Evolutionary conservation across 2,113 vertebrate genomes (phyloP).

Genomic region (Tetraodon nigroviridis): DNA sequence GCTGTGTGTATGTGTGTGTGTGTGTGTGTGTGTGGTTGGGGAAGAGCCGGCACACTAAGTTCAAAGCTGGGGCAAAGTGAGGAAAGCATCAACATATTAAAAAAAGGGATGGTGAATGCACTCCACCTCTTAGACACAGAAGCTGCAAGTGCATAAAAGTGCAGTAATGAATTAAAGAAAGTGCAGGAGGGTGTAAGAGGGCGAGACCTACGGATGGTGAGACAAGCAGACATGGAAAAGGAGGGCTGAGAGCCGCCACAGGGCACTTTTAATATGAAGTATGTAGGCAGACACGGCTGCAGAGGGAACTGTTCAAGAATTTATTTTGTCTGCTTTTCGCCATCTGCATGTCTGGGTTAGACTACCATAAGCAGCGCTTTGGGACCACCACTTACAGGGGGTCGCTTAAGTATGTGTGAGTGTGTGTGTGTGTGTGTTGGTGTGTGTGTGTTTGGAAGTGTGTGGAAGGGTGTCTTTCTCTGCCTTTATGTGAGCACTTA

Average conservation of each 20-base stretch:
- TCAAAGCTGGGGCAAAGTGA: slow-evolving; percentile 43
- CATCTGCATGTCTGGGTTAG: slow-evolving; percentile 68
- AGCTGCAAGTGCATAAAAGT: slow-evolving; percentile 23
- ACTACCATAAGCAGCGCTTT: slow-evolving; percentile 55
- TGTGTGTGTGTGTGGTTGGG: slow-evolving; percentile 5
- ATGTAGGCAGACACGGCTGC: slow-evolving; percentile 60
- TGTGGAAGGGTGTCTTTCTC: slow-evolving; percentile 12
- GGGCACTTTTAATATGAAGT: slow-evolving; percentile 62
- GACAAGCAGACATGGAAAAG: slow-evolving; percentile 23
- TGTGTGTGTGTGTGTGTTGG: slow-evolving; percentile 9
- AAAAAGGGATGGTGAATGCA: slow-evolving; percentile 26
- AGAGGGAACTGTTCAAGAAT: slow-evolving; percentile 62
- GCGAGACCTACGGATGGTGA: slow-evolving; percentile 26
- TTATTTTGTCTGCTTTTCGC: slow-evolving; percentile 69
- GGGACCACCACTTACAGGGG: slow-evolving; percentile 57
- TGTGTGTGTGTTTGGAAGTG: slow-evolving; percentile 3
- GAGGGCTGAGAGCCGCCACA: slow-evolving; percentile 44
- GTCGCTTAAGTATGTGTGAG: slow-evolving; percentile 7
- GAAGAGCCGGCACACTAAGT: slow-evolving; percentile 31
- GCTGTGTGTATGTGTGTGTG: not conserved
- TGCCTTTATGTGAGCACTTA: slow-evolving; percentile 42
- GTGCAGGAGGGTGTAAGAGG: slow-evolving; percentile 19
- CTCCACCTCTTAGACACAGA: slow-evolving; percentile 1
- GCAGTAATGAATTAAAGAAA: slow-evolving; percentile 32
- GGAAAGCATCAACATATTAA: slow-evolving; percentile 27